These are phyloP conservation scores for Apantesis nais DNA, from an alignment of 2,888 invertebrate genomes.

Conservation along the genomic window DNA sequence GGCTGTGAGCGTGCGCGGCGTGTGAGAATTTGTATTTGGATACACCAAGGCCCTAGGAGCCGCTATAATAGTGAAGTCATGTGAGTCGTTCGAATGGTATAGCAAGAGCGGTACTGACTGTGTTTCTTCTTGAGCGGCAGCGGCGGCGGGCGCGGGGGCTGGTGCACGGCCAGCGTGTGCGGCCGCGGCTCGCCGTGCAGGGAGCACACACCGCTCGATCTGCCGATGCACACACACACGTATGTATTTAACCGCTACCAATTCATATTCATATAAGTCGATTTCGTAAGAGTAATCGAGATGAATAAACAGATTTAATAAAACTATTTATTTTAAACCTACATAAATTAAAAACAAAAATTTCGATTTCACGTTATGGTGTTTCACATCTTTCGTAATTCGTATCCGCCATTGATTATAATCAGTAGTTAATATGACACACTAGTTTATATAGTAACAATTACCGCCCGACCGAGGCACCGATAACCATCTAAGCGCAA, in stretches of 20 bases:
- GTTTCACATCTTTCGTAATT: neutral
- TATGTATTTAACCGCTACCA: neutral
- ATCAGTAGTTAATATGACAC: conserved; percentile 5
- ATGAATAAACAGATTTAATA: too few species aligned
- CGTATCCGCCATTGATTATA: neutral
- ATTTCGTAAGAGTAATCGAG: neutral
- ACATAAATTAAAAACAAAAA: neutral
- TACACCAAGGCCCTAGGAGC: neutral
- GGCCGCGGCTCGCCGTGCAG: conserved; percentile 79
- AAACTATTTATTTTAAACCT: too few species aligned
- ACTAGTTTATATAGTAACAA: conserved; percentile 5
- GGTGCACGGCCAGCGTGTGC: conserved; percentile 81
- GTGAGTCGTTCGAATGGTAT: neutral
- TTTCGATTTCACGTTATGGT: neutral
- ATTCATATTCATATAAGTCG: neutral
- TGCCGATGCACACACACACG: conserved; percentile 32
- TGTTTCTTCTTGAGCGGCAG: conserved; percentile 97
- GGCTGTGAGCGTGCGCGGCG: neutral
- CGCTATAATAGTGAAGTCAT: neutral
- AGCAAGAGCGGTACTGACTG: conserved; percentile 89
- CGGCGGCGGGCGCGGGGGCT: conserved; percentile 93
- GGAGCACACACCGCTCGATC: conserved; percentile 69
- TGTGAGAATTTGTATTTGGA: neutral
- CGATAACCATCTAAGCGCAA: conserved; percentile 14
- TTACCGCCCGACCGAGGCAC: neutral